Conservation (phyloP, 2,797 vertebrate species). For the Stomatorhinus walkeri region DNA sequence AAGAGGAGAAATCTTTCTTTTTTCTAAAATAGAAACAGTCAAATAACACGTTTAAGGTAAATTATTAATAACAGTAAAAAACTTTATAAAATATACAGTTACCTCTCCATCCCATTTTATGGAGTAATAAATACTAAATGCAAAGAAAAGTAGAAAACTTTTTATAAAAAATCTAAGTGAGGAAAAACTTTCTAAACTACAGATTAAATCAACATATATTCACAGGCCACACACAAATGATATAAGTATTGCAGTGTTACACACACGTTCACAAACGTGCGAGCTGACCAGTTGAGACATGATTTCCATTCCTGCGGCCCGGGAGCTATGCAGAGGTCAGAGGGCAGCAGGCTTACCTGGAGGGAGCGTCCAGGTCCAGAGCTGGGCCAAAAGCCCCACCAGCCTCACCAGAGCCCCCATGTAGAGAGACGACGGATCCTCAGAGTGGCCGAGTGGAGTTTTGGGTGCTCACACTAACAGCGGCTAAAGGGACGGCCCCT, state of each 20-base stretch:
- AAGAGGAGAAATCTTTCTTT: background rate
- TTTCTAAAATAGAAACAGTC: background rate
- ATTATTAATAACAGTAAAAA: background rate
- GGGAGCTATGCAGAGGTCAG: background rate
- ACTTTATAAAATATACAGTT: background rate
- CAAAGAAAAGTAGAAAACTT: background rate
- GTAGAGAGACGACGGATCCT: background rate
- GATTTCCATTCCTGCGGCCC: background rate
- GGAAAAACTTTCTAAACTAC: background rate
- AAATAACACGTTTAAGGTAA: background rate
- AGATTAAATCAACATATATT: background rate
- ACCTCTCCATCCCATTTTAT: background rate
- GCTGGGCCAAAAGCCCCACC: slow-evolving; percentile 28
- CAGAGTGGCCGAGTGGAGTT: slow-evolving; percentile 9
- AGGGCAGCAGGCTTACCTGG: slow-evolving; percentile 36
- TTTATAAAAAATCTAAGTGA: background rate
- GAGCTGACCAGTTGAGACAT: background rate
- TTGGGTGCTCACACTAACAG: slow-evolving; percentile 7
- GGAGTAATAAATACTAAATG: background rate
- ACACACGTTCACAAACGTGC: background rate
- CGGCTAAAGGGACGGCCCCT: background rate
- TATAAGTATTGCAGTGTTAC: background rate
- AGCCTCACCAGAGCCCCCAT: slow-evolving; percentile 31
- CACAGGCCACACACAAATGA: background rate
- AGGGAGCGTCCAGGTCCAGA: slow-evolving; percentile 36